These are phyloP conservation scores for Neogobius melanostomus DNA, from an alignment of 2,113 vertebrate genomes.

Conservation along the genomic window DNA sequence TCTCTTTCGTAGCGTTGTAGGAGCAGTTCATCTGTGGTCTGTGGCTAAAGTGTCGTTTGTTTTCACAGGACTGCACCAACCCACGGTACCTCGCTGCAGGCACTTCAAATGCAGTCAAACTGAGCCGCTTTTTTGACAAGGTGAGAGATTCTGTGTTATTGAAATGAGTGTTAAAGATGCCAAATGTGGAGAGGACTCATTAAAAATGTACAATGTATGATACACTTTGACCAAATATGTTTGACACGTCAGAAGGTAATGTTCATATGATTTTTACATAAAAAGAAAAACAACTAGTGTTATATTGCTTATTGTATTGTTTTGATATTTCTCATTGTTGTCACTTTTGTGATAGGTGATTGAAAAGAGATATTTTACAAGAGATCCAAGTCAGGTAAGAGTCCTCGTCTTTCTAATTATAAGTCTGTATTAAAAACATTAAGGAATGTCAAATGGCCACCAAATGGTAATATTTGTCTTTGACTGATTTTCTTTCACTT, in stretches of 20 bases:
- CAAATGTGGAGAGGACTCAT: too few species aligned
- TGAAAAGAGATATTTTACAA: slow-evolving; percentile 93
- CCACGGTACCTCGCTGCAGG: slow-evolving; percentile 91
- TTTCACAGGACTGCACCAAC: slow-evolving; percentile 90
- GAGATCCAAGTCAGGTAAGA: slow-evolving; percentile 88
- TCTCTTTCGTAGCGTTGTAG: too few species aligned
- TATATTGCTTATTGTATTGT: too few species aligned
- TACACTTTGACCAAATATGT: too few species aligned
- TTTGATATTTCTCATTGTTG: too few species aligned
- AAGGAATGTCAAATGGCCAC: background rate
- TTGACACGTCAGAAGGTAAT: too few species aligned
- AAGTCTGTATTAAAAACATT: background rate
- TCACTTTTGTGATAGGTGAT: slow-evolving; percentile 80
- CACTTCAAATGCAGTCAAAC: slow-evolving; percentile 95
- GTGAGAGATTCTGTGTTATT: slow-evolving; percentile 65
- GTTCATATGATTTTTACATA: too few species aligned
- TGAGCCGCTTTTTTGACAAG: slow-evolving; percentile 99
- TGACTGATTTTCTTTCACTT: slow-evolving; percentile 14
- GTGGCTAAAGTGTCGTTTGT: slow-evolving; percentile 19
- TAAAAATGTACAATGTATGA: too few species aligned
- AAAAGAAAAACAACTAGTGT: too few species aligned
- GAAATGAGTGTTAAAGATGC: background rate
- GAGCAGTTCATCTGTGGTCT: slow-evolving; percentile 8
- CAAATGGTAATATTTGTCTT: background rate
- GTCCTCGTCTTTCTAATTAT: background rate